phyloP scores from a whole-genome alignment of 2,113 vertebrate genomes.

The Gnathonemus echidnorhynchus region DNA sequence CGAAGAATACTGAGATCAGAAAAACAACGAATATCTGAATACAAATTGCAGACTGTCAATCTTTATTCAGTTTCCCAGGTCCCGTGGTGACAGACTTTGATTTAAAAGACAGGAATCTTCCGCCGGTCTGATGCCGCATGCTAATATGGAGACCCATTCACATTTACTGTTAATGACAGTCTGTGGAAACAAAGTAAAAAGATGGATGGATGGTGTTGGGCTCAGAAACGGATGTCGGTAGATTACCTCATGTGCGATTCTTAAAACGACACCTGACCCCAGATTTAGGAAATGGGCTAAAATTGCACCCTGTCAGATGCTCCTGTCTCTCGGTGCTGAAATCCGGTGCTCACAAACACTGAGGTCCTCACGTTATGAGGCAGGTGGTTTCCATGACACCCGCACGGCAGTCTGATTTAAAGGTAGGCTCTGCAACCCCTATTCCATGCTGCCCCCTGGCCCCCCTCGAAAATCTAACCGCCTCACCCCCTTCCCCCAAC shows the following conservation, averaged over 20 bases:
- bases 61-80: not conserved
- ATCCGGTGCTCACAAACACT: not conserved
- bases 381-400: conserved; percentile 2
- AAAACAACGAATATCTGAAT: not conserved
- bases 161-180: conserved; percentile 4
- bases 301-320: not conserved
- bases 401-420: not conserved
- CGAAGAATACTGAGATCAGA: not conserved
- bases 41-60: not conserved
- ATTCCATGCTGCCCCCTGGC: not conserved
- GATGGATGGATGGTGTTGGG: not conserved
- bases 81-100: not conserved
- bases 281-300: conserved; percentile 3
- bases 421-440: not conserved
- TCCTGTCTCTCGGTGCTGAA: not conserved
- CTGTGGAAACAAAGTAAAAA: not conserved
- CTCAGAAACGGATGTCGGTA: not conserved
- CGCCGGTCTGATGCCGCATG: not conserved
- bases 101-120: not conserved
- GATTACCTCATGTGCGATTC: not conserved
- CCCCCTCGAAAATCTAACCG: not conserved
- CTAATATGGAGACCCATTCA: conserved; percentile 6
- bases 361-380: not conserved
- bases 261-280: not conserved
- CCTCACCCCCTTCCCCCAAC: not conserved